These are phyloP conservation scores for Simalia tracyae DNA, from an alignment of 2,797 vertebrate species.

Conservation along the genomic window DNA sequence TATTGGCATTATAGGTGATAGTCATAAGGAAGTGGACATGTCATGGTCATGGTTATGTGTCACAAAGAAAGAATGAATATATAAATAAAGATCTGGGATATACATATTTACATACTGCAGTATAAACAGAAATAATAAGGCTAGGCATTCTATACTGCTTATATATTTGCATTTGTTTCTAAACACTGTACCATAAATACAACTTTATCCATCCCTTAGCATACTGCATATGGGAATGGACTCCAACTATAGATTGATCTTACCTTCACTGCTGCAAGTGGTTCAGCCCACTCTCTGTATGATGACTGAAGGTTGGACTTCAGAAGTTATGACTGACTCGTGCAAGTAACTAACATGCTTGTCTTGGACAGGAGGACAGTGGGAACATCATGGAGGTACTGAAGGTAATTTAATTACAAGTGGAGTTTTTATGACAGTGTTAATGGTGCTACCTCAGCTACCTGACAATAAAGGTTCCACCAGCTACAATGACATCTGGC, in stretches of 20 bases:
- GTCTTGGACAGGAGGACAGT: slow-evolving; percentile 50
- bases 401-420: slow-evolving; percentile 76
- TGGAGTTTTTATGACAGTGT: slow-evolving; percentile 70
- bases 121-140: not conserved
- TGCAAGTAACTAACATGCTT: slow-evolving; percentile 11
- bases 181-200: not conserved
- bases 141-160: not conserved
- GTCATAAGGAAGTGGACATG: not conserved
- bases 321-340: slow-evolving; percentile 21
- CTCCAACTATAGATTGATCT: not conserved
- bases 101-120: not conserved
- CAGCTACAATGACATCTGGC: slow-evolving; percentile 79
- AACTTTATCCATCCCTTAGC: not conserved
- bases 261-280: not conserved
- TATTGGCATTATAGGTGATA: not conserved
- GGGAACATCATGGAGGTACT: slow-evolving; percentile 63
- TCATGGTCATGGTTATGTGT: not conserved
- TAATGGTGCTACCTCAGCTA: slow-evolving; percentile 77
- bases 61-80: not conserved
- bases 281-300: not conserved
- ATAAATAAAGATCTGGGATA: not conserved
- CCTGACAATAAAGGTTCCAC: slow-evolving; percentile 77
- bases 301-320: not conserved
- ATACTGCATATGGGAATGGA: not conserved
- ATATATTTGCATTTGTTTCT: not conserved